Evolutionary conservation across 1,140 invertebrate genomes (phyloP), one percentile per base, ranked within the genome.

Genomic region (Lasioglossum albipes): DNA sequence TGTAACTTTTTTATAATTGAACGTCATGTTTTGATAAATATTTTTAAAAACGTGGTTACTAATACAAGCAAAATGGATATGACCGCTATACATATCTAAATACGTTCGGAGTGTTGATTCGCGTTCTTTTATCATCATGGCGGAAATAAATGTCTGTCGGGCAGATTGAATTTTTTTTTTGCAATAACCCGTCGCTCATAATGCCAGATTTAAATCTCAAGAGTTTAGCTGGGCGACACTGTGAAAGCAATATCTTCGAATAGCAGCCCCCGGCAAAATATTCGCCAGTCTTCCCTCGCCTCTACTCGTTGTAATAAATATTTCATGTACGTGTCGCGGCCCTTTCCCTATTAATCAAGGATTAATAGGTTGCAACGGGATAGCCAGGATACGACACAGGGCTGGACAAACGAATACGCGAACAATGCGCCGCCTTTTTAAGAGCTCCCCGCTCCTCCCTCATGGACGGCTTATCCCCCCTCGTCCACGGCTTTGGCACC

Each of bases 251-350:
- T 7, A 22, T 67, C 42, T 16, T 27, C 13, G 2, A 49, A 68
- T 59, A 68, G n/a, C 12, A 6, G 42, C 45, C 45, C 13, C 59
- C 31, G 20, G 52, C 69, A 27, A 71, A 57, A 57, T 59, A 36
- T 36, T 57, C 52, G 4, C 22, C 9, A 16, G 36, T 70, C 16
- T 22, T 22, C n/a, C 1, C 68, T 7, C 36, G 52, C 5, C 42
- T 13, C 5, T 36, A 36, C 36, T 36, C 36, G 9, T 22, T 7
- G 10, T 74, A 45, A 82, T 83, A 80, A 80, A 83, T 83, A 83
- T 80, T 83, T 27, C 68, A 72, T 61, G 20, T 20, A 27, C 12
- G 66, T 13, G 7, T 66, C 36, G 49, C 16, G 49, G 66, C 75
- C 57, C 49, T 54, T 52, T 61, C 52, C 49, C 61, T 71, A 64